Evolutionary conservation across 2,888 invertebrate species (phyloP), one percentile per base, ranked within the genome.

Genomic region (Bombyx huttoni): DNA sequence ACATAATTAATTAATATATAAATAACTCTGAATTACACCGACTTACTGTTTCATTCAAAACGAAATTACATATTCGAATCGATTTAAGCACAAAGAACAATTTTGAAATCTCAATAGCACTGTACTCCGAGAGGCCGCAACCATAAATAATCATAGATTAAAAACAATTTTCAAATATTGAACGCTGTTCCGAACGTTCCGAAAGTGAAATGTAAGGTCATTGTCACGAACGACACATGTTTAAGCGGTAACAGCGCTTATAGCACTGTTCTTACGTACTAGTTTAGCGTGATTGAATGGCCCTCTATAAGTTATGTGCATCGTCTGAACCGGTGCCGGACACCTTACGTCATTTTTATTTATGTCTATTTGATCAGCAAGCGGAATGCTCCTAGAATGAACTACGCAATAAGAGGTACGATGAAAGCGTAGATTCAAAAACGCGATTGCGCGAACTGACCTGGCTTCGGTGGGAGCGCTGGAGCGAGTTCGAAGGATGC

Each of bases 391-490:
- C 40, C 40, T 40, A 3, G 7, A 7, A 12, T 40, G 7, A 6
- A 40, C 40, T 10, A 40, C 40, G 40, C 40, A 40, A 40, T 40
- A 40, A 24, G 40, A 40, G 2, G 40, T 40, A 40, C 40, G 40
- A 12, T 40, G 12, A 8, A 12, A 40, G 40, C 3, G 12, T 12
- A 12, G 8, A 12, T 24, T 40, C 48, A 48, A 12, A 7, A 7
- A 40, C 13, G 10, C 13, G 13, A 10, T 14, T n/a, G 13, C 34
- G 34, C 12, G 3, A 34, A 56, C 77, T 80, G 72, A 93, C 93
- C 90, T 66, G 94, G 94, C 87, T 95, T 95, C 14, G 94, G 94
- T 57, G 95, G 95, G 58, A 95, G 81, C 54, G 89, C 85, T 7
- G 94, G 94, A 61, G 91, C 91, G 54, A 87, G 89, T 49, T 84